These are phyloP conservation scores for Meteorus sp. DNA, from an alignment of 1,140 invertebrate genomes.

Conservation along the genomic window DNA sequence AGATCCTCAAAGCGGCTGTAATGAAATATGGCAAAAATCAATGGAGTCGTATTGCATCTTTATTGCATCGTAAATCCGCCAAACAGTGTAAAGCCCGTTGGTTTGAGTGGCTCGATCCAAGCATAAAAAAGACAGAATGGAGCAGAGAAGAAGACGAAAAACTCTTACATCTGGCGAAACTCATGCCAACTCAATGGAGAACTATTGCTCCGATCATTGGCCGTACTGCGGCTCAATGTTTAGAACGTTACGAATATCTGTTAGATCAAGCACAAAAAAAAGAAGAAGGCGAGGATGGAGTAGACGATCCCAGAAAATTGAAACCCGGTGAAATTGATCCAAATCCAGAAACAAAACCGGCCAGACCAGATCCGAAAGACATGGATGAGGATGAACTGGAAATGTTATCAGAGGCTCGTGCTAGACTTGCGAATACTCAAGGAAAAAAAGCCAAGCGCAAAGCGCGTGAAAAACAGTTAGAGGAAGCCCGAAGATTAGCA, in stretches of 20 bases:
- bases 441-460: slow-evolving; percentile 99
- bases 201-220: slow-evolving; percentile 99
- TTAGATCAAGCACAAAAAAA: slow-evolving; percentile 98
- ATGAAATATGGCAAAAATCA: slow-evolving; percentile 99
- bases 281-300: slow-evolving; percentile 90
- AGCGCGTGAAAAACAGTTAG: slow-evolving; percentile 97
- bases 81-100: slow-evolving; percentile 99
- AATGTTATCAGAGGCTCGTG: slow-evolving; percentile 98
- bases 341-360: slow-evolving; percentile 99
- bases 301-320: slow-evolving; percentile 93
- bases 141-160: slow-evolving; percentile 99
- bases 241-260: slow-evolving; percentile 96
- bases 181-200: slow-evolving; percentile 99
- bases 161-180: slow-evolving; percentile 93
- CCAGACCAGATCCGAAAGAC: slow-evolving; percentile 98
- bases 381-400: slow-evolving; percentile 99
- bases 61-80: slow-evolving; percentile 97
- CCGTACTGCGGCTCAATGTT: slow-evolving; percentile 95
- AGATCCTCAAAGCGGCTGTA: slow-evolving; percentile 99
- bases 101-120: slow-evolving; percentile 99
- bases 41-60: slow-evolving; percentile 98
- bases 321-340: slow-evolving; percentile 99
- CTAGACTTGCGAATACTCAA: slow-evolving; percentile 97
- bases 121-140: slow-evolving; percentile 99
- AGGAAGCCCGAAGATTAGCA: slow-evolving; percentile 94